Base-by-base conservation (phyloP, 2,113 vertebrate species). In the Osmerus mordax region DNA sequence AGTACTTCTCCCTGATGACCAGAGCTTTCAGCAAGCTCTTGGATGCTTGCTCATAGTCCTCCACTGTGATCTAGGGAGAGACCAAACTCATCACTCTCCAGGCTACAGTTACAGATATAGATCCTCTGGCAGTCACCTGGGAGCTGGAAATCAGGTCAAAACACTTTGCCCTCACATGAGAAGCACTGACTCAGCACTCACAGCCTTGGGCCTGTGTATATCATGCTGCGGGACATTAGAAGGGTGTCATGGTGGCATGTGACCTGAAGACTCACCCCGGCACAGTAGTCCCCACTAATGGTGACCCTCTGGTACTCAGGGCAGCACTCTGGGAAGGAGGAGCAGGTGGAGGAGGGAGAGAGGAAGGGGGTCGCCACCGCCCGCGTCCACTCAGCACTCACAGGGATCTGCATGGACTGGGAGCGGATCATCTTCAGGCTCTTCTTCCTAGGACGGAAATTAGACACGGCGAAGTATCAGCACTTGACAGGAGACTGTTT, bases 281-380 rank as follows among this genome's bases (percentile, higher is more conserved):
- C 95, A 88, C 96, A 98, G 91, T 97, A 97, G 88, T 99, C 96
- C 23, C 97, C 96, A 71, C 91, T 96, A 79, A 99, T 95, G 55
- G 94, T 95, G 82, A 99, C 95, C 79, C 97, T 93, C 91, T 99
- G 97, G 87, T 95, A 99, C 81, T 99, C 97, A 2, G 96, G 96
- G 52, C 80, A 75, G 73, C 52, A 85, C 86, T 87, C 82, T 81
- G 77, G 73, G 67, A 87, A 71, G 62, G 87, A 82, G 71, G 89
- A 73, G 83, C 72, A 86, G 80, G 92, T 91, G 0, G 90, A 90
- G 65, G 90, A 78, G 2, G 94, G 93, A 55, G 95, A 93, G 59
- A 91, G 18, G 73, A 89, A 74, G 0, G 95, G 93, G 3, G 92
- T 86, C 71, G 83, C 3, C 0, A 85, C 68, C 0, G 93, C 89